Evolutionary conservation across 2,797 vertebrate genomes (phyloP).

Genomic region (Enteromius unitaeniatus): DNA sequence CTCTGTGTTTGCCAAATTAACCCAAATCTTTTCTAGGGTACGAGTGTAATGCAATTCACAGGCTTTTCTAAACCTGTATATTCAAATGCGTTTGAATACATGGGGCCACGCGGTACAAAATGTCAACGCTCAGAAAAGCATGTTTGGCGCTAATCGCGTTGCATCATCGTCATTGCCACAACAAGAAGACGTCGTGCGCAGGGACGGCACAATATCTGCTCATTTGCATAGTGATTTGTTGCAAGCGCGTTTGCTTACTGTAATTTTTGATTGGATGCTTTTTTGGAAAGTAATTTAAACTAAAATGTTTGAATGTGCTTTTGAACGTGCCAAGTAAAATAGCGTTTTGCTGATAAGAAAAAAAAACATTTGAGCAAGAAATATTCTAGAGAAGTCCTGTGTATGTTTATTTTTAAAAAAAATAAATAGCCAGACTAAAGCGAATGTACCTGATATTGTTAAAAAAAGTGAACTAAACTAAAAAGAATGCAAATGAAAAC

Average conservation of each 20-base stretch:
- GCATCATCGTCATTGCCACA: conserved; percentile 46
- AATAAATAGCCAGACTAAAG: not conserved
- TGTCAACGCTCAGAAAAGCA: conserved; percentile 61
- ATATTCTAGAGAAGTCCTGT: not conserved
- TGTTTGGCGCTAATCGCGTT: conserved; percentile 46
- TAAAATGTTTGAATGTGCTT: conserved; percentile 3
- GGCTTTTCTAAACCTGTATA: conserved; percentile 83
- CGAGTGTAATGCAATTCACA: conserved; percentile 97
- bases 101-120: conserved; percentile 84
- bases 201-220: conserved; percentile 8
- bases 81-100: conserved; percentile 89
- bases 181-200: conserved; percentile 26
- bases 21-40: conserved; percentile 94
- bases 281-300: conserved; percentile 1
- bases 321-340: not conserved
- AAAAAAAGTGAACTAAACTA: not conserved
- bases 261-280: conserved; percentile 11
- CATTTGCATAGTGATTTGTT: conserved; percentile 18
- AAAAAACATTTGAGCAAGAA: not conserved
- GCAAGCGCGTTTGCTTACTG: conserved; percentile 18
- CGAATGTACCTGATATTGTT: not conserved
- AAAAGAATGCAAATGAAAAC: not conserved
- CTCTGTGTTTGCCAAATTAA: conserved; percentile 99
- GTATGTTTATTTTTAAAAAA: not conserved
- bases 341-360: conserved; percentile 14